A percentile compares a stretch with the other conserved stretches of the same genome.
These are phyloP conservation scores for Penaeus indicus DNA, from an alignment of 1,140 invertebrate species.

Conservation along the genomic window DNA sequence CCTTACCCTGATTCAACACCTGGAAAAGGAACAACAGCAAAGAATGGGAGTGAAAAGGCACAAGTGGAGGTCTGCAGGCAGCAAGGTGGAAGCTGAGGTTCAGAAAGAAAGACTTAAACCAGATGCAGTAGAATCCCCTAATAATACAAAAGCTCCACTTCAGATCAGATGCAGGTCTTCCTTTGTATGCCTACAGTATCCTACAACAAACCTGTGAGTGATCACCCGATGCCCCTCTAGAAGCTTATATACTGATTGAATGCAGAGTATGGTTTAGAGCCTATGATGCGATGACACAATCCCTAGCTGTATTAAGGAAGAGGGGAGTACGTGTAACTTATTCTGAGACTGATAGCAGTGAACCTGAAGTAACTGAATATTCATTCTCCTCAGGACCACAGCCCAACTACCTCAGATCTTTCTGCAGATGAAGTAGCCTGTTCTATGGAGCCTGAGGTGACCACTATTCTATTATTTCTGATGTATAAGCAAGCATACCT, in stretches of 20 bases:
- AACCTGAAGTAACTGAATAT: slow-evolving; percentile 58
- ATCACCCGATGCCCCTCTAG: slow-evolving; percentile 15
- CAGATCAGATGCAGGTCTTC: too few species aligned
- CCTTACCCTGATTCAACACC: slow-evolving; percentile 12
- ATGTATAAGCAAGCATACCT: background rate
- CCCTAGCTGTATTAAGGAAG: slow-evolving; percentile 44
- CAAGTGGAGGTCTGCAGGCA: too few species aligned
- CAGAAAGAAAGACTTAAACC: too few species aligned
- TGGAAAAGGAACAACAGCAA: too few species aligned
- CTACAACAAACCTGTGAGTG: background rate
- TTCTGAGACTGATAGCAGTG: slow-evolving; percentile 53
- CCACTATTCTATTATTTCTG: slow-evolving; percentile 24
- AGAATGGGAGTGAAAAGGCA: too few species aligned
- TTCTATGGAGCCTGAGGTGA: slow-evolving; percentile 47
- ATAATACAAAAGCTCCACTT: too few species aligned
- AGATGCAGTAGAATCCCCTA: too few species aligned
- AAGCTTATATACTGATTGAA: background rate
- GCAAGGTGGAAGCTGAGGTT: too few species aligned
- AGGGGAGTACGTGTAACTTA: slow-evolving; percentile 28
- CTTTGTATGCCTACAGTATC: background rate
- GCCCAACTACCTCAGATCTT: slow-evolving; percentile 34
- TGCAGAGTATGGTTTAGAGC: background rate
- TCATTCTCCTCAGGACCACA: slow-evolving; percentile 48
- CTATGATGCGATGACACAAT: slow-evolving; percentile 9
- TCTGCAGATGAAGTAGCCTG: slow-evolving; percentile 48